Percentiles rank a stretch among this genome's conserved stretches.
Evolutionary conservation across 2,113 vertebrate species (phyloP).

Genomic region (Panthera leo): DNA sequence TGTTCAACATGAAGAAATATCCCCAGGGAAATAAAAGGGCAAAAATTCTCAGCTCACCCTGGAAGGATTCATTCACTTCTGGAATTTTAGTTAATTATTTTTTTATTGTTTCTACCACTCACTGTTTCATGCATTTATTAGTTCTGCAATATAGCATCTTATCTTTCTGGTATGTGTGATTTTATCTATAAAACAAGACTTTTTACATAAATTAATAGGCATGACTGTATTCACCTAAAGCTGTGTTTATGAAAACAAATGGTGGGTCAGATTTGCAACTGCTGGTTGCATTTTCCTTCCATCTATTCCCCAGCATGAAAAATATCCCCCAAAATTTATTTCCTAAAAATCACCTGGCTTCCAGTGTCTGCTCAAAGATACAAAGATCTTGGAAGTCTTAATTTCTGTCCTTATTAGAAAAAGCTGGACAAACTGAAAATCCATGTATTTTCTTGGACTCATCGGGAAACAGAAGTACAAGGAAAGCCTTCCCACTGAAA

Average conservation of each 20-base stretch:
- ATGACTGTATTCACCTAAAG: neutral
- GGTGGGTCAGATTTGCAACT: neutral
- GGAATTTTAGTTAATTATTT: neutral
- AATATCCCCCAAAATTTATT: neutral
- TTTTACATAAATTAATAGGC: neutral
- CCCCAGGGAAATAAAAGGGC: neutral
- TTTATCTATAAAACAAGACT: neutral
- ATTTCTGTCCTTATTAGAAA: neutral
- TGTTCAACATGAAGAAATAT: neutral
- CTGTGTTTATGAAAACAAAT: neutral
- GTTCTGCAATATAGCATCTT: neutral
- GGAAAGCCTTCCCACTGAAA: neutral
- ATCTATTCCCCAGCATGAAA: neutral
- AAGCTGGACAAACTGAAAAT: neutral
- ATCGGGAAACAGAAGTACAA: neutral
- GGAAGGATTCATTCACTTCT: neutral
- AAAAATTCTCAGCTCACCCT: neutral
- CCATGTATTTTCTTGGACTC: neutral
- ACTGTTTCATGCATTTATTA: neutral
- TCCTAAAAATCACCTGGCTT: neutral
- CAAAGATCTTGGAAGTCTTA: neutral
- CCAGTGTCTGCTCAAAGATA: neutral
- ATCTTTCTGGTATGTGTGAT: neutral
- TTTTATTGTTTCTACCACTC: neutral
- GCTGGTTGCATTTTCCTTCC: neutral